phyloP scores from a whole-genome alignment of 2,113 vertebrate genomes.

The Malurus cyaneus region DNA sequence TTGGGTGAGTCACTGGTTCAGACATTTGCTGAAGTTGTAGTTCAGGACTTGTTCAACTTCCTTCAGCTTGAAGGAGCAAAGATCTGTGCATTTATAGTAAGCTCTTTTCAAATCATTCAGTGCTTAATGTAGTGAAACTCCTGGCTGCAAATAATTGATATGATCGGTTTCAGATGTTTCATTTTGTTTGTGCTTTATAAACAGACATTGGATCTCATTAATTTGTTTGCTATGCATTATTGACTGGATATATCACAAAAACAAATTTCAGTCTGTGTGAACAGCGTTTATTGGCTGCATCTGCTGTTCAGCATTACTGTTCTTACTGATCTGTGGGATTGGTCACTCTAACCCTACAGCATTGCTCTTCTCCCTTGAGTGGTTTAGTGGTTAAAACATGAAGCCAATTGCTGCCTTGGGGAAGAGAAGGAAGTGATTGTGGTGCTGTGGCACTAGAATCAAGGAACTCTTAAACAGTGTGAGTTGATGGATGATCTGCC shows the following conservation, averaged over 20 bases:
- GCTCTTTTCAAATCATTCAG: background rate
- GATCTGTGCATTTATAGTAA: background rate
- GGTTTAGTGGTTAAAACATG: background rate
- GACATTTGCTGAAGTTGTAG: background rate
- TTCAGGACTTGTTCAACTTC: background rate
- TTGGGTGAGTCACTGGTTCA: background rate
- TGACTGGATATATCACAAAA: background rate
- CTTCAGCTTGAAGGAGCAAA: background rate
- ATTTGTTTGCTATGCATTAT: slow-evolving; percentile 8
- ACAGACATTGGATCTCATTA: background rate
- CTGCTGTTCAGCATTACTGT: background rate
- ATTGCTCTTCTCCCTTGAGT: background rate
- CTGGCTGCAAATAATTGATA: background rate
- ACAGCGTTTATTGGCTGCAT: background rate
- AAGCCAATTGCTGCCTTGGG: background rate
- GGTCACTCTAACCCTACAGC: background rate
- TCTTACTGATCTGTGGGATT: background rate
- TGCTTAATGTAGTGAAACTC: background rate
- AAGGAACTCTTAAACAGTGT: background rate
- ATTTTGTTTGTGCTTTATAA: background rate
- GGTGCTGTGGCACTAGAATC: background rate
- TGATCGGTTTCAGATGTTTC: background rate
- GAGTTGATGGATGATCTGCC: background rate
- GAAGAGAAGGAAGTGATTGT: background rate
- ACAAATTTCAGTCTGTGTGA: background rate